Conservation (phyloP, 2,888 invertebrate genomes). For the Boloria euphrosyne region DNA sequence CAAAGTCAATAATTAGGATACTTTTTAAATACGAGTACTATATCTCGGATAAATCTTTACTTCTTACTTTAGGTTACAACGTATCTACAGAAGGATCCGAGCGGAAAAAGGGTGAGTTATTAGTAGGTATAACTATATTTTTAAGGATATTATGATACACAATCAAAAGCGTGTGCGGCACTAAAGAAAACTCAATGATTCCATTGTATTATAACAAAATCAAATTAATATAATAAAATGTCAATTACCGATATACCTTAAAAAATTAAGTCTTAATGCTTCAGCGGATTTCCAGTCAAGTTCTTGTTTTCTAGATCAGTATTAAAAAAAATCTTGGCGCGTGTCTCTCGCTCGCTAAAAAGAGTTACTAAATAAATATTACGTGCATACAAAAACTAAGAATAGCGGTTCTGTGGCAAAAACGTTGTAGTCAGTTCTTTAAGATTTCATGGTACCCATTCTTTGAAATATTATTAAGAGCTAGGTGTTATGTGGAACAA, state of each 20-base stretch:
- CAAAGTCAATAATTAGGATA: too few species aligned
- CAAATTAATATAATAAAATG: slow-evolving; percentile 7
- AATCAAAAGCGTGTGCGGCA: too few species aligned
- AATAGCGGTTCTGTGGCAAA: slow-evolving; percentile 9
- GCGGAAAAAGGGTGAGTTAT: too few species aligned
- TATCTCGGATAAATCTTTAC: too few species aligned
- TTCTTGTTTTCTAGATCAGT: slow-evolving; percentile 5
- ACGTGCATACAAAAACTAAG: slow-evolving; percentile 14
- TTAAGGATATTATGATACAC: too few species aligned
- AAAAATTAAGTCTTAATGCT: background rate
- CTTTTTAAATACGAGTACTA: too few species aligned
- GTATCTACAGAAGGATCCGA: too few species aligned
- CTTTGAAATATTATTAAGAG: background rate
- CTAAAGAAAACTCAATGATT: too few species aligned
- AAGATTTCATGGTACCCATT: background rate
- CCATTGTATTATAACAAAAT: too few species aligned
- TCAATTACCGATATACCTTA: background rate
- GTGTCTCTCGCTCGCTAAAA: slow-evolving; percentile 23
- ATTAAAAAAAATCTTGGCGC: slow-evolving; percentile 12
- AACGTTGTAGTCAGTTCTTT: slow-evolving; percentile 9
- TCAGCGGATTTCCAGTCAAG: slow-evolving; percentile 7
- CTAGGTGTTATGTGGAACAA: slow-evolving; percentile 10
- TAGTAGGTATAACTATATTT: too few species aligned
- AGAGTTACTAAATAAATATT: slow-evolving; percentile 17
- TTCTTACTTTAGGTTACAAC: too few species aligned